phyloP scores from a whole-genome alignment of 2,113 vertebrate genomes.

The Elgaria multicarinata region DNA sequence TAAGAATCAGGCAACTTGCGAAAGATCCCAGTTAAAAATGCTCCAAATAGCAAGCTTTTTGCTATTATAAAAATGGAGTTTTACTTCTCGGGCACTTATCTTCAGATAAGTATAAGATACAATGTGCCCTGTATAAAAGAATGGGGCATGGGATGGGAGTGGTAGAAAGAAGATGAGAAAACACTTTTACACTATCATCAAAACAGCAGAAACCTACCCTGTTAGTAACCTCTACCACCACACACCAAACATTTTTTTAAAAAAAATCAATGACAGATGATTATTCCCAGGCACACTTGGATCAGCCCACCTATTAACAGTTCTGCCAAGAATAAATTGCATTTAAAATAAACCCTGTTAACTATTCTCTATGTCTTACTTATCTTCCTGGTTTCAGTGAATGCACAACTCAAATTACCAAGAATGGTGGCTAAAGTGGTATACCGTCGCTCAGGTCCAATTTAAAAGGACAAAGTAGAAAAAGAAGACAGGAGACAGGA shows the following conservation, averaged over 20 bases:
- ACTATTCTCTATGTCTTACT: conserved; percentile 28
- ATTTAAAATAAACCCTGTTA: conserved; percentile 52
- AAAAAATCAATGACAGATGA: conserved; percentile 47
- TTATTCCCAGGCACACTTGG: conserved; percentile 28
- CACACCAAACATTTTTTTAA: conserved; percentile 26
- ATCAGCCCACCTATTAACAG: conserved; percentile 45
- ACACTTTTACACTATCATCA: conserved; percentile 10
- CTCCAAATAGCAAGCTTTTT: background rate
- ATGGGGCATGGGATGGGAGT: conserved; percentile 18
- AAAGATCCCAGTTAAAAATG: conserved; percentile 25
- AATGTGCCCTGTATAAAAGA: conserved; percentile 19
- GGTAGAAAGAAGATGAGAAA: background rate
- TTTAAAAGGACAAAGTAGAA: conserved; percentile 73
- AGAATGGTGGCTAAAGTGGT: conserved; percentile 68
- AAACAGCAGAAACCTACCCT: conserved; percentile 35
- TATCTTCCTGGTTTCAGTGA: conserved; percentile 61
- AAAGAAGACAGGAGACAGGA: conserved; percentile 52
- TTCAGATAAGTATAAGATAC: background rate
- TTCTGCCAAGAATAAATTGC: conserved; percentile 38
- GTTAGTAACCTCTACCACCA: conserved; percentile 42
- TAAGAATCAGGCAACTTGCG: background rate
- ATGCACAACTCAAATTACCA: conserved; percentile 71
- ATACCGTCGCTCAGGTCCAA: conserved; percentile 66
- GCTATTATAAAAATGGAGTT: conserved; percentile 9
- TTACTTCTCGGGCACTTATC: conserved; percentile 8